Conservation (phyloP, 2,888 invertebrate species). For the Acleris emargana region DNA sequence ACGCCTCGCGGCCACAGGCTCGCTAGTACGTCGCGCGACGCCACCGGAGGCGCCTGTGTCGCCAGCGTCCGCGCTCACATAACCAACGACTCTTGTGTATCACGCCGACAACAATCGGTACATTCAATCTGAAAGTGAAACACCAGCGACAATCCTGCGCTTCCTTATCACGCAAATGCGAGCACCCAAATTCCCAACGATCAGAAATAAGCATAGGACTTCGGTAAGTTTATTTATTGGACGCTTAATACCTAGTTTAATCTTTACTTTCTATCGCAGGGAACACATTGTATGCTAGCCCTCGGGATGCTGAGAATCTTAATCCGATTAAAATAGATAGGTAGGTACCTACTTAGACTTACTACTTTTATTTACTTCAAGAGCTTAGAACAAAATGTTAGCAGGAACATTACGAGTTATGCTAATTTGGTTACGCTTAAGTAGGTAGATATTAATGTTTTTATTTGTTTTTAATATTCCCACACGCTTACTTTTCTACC, state of each 20-base stretch:
- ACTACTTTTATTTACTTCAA: slow-evolving; percentile 23
- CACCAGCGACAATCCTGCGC: slow-evolving; percentile 46
- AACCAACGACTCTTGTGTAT: slow-evolving; percentile 47
- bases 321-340: slow-evolving; percentile 21
- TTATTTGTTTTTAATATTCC: slow-evolving; percentile 34
- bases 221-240: slow-evolving; percentile 71
- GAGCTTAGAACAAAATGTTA: slow-evolving; percentile 14
- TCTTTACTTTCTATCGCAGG: slow-evolving; percentile 47
- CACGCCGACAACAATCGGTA: slow-evolving; percentile 47
- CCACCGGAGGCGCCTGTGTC: slow-evolving; percentile 58
- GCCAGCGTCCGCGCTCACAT: slow-evolving; percentile 3
- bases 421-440: slow-evolving; percentile 38
- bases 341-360: neutral
- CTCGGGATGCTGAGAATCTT: slow-evolving; percentile 41
- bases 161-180: slow-evolving; percentile 61
- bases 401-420: slow-evolving; percentile 46
- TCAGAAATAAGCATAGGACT: slow-evolving; percentile 76
- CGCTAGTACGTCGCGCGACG: slow-evolving; percentile 68
- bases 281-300: slow-evolving; percentile 37
- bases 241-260: slow-evolving; percentile 44
- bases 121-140: slow-evolving; percentile 35
- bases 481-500: slow-evolving; percentile 12
- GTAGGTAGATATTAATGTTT: slow-evolving; percentile 38
- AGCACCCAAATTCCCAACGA: slow-evolving; percentile 62
- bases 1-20: neutral